These are phyloP conservation scores for Crypturellus undulatus DNA, from an alignment of 2,113 vertebrate genomes.

Conservation along the genomic window DNA sequence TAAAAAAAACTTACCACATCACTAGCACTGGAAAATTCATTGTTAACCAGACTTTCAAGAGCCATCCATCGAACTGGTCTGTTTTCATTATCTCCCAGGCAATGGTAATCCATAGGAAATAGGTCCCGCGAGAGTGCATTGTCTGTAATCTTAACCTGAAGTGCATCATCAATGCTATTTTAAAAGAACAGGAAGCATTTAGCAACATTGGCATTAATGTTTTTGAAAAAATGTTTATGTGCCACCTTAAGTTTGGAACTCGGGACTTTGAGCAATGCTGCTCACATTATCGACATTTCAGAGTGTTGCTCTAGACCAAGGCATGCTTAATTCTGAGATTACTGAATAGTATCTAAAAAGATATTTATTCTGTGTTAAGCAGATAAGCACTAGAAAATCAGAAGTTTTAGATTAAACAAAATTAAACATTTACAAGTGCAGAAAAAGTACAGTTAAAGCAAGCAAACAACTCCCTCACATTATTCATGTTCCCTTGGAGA, in stretches of 20 bases:
- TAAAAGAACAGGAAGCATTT: neutral
- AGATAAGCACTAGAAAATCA: neutral
- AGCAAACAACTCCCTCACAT: neutral
- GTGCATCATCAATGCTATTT: constrained; percentile 93
- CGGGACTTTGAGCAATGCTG: rapidly evolving
- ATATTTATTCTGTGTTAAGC: neutral
- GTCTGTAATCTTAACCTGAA: constrained; percentile 99
- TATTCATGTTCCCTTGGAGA: neutral
- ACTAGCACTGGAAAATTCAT: constrained; percentile 96
- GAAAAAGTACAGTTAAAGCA: neutral
- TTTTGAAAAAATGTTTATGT: neutral
- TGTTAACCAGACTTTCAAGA: constrained; percentile 96
- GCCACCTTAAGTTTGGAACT: neutral
- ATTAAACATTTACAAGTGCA: neutral
- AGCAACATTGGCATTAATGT: neutral
- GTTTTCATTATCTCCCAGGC: constrained; percentile 98
- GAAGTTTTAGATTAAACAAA: neutral
- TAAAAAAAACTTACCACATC: constrained; percentile 89
- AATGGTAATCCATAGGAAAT: constrained; percentile 99
- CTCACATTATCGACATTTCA: rapidly evolving
- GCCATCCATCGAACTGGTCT: constrained; percentile 98
- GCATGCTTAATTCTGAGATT: neutral
- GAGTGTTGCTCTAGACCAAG: neutral
- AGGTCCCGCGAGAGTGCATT: constrained; percentile 97
- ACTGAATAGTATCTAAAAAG: neutral